These are phyloP conservation scores for Garra rufa DNA, from an alignment of 2,113 vertebrate genomes.

Conservation along the genomic window DNA sequence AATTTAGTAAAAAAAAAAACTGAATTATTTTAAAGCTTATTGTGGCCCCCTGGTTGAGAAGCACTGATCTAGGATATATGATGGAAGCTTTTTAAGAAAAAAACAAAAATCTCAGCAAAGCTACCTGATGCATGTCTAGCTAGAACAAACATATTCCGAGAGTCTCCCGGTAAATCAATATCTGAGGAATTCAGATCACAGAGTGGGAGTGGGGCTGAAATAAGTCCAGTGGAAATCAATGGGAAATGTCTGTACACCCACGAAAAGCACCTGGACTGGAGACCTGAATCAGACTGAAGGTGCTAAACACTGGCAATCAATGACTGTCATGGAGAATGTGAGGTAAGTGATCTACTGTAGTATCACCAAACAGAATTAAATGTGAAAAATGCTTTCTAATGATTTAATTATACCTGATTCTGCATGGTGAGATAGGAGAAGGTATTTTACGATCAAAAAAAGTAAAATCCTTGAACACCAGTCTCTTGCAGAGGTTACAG, in stretches of 20 bases:
- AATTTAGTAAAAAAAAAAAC: neutral
- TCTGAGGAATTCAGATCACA: conserved; percentile 51
- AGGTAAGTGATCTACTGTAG: neutral
- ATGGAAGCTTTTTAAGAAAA: conserved; percentile 6
- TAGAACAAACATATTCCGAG: conserved; percentile 29
- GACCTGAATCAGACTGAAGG: conserved; percentile 42
- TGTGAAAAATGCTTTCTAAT: neutral
- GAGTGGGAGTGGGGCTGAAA: conserved; percentile 26
- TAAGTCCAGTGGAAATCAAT: conserved; percentile 51
- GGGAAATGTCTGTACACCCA: conserved; percentile 36
- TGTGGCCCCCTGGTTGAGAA: neutral
- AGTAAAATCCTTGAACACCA: neutral
- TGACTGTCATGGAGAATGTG: conserved; percentile 57
- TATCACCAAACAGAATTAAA: neutral
- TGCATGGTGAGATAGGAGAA: neutral
- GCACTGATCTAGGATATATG: conserved; percentile 32
- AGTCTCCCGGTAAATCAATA: conserved; percentile 52
- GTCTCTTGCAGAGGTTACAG: neutral
- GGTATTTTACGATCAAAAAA: neutral
- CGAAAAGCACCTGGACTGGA: conserved; percentile 40
- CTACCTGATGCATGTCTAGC: conserved; percentile 39
- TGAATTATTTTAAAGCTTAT: neutral
- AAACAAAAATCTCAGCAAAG: neutral
- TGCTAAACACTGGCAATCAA: conserved; percentile 60
- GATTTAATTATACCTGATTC: neutral